Percentiles rank a stretch among this genome's conserved stretches.
Conservation (phyloP, 2,113 vertebrate species). For the Engraulis encrasicolus region DNA sequence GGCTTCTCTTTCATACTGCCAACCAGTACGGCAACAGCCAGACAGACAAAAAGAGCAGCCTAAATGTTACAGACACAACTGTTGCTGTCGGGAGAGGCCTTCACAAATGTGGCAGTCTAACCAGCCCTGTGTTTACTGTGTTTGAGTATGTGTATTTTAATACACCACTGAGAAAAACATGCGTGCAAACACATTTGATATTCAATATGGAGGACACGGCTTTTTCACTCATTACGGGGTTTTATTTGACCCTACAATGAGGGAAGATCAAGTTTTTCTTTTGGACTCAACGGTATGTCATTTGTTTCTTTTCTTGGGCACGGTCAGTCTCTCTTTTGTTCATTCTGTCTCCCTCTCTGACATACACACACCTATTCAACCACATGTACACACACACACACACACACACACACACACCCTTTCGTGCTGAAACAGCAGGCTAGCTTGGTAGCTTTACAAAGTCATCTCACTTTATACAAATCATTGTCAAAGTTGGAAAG, state of each 20-base stretch:
- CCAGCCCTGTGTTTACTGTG: not conserved
- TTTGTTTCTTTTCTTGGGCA: constrained; percentile 36
- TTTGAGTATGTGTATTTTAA: not conserved
- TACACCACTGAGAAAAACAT: not conserved
- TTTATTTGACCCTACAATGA: constrained; percentile 64
- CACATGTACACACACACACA: constrained; percentile 44
- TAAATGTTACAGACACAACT: not conserved
- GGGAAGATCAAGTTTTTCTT: constrained; percentile 41
- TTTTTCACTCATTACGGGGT: constrained; percentile 61
- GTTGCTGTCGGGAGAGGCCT: not conserved
- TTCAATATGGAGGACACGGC: constrained; percentile 48
- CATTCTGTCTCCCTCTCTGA: constrained; percentile 55
- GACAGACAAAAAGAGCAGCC: not conserved
- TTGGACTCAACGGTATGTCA: constrained; percentile 42
- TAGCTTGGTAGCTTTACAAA: constrained; percentile 74
- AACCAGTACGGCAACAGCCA: not conserved
- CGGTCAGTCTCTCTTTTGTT: not conserved
- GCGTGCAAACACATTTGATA: constrained; percentile 46
- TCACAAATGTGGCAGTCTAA: not conserved
- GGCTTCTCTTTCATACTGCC: not conserved
- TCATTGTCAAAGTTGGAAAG: constrained; percentile 65
- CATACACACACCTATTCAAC: constrained; percentile 59
- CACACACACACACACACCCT: constrained; percentile 29
- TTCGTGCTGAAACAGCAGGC: constrained; percentile 67
- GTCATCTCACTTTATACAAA: constrained; percentile 72